Evolutionary conservation across 2,113 vertebrate species (phyloP), one percentile per base, ranked within the genome.

Genomic region (Reinhardtius hippoglossoides): DNA sequence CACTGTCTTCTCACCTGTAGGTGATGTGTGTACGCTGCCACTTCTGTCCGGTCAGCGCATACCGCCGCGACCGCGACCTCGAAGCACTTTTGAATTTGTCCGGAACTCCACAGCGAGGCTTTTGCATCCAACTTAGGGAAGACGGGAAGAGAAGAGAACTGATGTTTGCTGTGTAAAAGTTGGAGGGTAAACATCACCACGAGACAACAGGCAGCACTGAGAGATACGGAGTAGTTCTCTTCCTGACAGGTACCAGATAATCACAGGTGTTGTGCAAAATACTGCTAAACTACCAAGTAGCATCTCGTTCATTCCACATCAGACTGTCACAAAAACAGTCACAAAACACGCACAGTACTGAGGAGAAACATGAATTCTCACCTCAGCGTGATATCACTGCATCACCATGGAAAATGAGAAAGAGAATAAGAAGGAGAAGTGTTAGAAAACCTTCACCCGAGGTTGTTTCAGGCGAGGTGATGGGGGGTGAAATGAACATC

Each of bases 1-100:
- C 48, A 16, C 62, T 58, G 56, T 68, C 46, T 15, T 42, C 89
- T 90, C 95, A 99, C 98, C 97, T 99, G 96, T 99, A 99, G 77
- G 98, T 99, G 95, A 99, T 99, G 94, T 98, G 96, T 42, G 96
- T 96, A 82, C 98, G 97, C 71, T 99, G 98, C 98, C 98, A 99
- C 91, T 96, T 99, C 92, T 99, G 98, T 80, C 98, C 98, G 1
- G 98, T 99, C 86, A 99, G 92, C 0, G 98, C 98, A 0, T 98
- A 99, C 75, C 98, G 95, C 74, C 97, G 96, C 68, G 95, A 95
- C 68, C 97, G 95, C 77, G 96, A 96, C 88, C 94, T 96, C 72
- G 95, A 95, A 54, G 61, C 93, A 9, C 95, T 95, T 89, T 95
- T 94, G 15, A 94, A 90, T 86, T 96, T 96, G 89, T 99, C 98